A percentile compares a stretch with the other conserved stretches of the same genome.
Evolutionary conservation across 2,113 vertebrate species (phyloP).

Genomic region (Passer montanus): DNA sequence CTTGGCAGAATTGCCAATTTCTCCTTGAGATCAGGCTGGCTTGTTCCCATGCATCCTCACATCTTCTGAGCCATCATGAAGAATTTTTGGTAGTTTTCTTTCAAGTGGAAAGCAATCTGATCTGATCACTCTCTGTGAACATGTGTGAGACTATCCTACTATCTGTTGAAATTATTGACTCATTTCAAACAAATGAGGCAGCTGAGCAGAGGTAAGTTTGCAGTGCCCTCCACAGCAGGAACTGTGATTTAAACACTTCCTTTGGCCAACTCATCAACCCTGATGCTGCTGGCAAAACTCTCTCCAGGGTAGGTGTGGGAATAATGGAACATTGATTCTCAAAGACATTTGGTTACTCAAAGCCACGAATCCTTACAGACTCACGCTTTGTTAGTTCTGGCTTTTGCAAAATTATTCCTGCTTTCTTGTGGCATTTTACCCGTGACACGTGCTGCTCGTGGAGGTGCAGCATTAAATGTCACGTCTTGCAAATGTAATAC

Average conservation of each 20-base stretch:
- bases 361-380: neutral
- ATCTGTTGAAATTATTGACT: neutral
- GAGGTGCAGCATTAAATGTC: slow-evolving; percentile 34
- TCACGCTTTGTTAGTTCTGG: slow-evolving; percentile 14
- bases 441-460: neutral
- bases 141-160: neutral
- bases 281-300: neutral
- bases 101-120: neutral
- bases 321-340: neutral
- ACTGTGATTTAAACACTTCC: neutral
- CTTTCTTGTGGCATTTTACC: slow-evolving; percentile 26
- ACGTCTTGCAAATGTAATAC: neutral
- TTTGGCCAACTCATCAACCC: neutral
- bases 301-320: neutral
- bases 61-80: neutral
- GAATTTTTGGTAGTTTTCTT: neutral
- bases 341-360: neutral
- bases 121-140: neutral
- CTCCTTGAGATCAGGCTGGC: neutral
- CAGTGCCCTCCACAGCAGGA: neutral
- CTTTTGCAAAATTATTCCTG: neutral
- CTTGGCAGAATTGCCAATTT: neutral
- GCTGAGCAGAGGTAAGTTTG: neutral
- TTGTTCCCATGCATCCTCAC: neutral
- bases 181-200: neutral